These are phyloP conservation scores for Puntigrus tetrazona DNA, from an alignment of 2,113 vertebrate species.

Conservation along the genomic window DNA sequence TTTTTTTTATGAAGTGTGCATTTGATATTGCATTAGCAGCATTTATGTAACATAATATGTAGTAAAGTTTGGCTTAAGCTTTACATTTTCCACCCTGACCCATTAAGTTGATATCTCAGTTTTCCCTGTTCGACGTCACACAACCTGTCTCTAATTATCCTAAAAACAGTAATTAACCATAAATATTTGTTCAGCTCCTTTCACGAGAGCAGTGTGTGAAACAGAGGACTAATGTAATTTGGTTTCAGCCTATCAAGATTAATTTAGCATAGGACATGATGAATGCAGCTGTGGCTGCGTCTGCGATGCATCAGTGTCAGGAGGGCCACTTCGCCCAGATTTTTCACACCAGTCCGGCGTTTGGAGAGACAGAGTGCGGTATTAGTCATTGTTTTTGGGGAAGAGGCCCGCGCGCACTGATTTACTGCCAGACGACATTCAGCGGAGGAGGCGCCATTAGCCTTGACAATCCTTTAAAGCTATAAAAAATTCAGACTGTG, in stretches of 20 bases:
- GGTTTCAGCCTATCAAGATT: conserved; percentile 80
- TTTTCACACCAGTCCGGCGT: conserved; percentile 77
- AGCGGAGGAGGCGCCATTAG: conserved; percentile 77
- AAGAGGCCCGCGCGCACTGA: conserved; percentile 74
- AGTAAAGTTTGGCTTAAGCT: not conserved
- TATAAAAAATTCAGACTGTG: conserved; percentile 62
- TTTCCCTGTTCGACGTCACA: not conserved
- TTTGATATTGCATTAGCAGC: not conserved
- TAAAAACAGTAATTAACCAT: conserved; percentile 64
- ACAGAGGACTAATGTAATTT: conserved; percentile 75
- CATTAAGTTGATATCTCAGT: conserved; percentile 10
- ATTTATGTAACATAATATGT: not conserved
- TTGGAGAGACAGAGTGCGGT: conserved; percentile 79
- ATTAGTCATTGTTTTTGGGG: conserved; percentile 79
- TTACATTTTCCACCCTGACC: conserved; percentile 46
- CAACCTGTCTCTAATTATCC: conserved; percentile 17
- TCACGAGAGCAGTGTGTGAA: conserved; percentile 69
- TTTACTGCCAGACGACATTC: conserved; percentile 79
- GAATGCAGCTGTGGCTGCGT: conserved; percentile 69
- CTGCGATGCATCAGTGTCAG: conserved; percentile 80
- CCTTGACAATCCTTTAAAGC: conserved; percentile 77
- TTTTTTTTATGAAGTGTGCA: not conserved
- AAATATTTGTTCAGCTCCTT: conserved; percentile 72
- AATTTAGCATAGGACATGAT: conserved; percentile 78
- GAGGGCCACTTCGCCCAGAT: conserved; percentile 67